These are phyloP conservation scores for Colostygia pectinataria DNA, from an alignment of 2,888 invertebrate species.

Conservation along the genomic window DNA sequence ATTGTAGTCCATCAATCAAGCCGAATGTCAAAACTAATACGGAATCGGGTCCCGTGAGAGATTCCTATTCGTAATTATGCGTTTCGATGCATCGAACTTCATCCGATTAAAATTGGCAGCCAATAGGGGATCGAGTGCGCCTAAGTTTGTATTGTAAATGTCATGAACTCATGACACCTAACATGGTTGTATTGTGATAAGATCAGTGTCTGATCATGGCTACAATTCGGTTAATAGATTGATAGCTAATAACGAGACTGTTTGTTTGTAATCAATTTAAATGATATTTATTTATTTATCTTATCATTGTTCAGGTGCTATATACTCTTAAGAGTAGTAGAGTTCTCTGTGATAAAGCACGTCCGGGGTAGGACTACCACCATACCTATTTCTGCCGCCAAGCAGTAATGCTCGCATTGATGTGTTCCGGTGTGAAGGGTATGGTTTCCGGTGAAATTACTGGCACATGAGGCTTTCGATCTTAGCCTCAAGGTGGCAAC, in stretches of 20 bases:
- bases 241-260: constrained; percentile 10
- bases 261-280: not conserved
- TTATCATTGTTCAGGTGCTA: no score
- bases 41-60: constrained; percentile 76
- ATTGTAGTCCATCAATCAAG: constrained; percentile 81
- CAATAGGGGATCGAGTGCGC: constrained; percentile 64
- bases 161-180: constrained; percentile 29
- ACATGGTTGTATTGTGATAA: constrained; percentile 27
- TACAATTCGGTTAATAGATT: constrained; percentile 21
- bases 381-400: no score
- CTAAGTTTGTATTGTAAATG: constrained; percentile 27
- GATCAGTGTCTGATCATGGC: constrained; percentile 16
- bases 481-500: no score
- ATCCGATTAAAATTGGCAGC: constrained; percentile 81
- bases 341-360: no score
- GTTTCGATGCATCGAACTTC: constrained; percentile 72
- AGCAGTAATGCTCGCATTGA: no score
- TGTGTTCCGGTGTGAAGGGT: no score
- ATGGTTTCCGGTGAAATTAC: no score
- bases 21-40: constrained; percentile 82
- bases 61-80: constrained; percentile 75
- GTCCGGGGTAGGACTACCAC: no score
- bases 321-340: no score
- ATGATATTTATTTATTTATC: no score
- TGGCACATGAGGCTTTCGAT: no score